phyloP scores from a whole-genome alignment of 2,113 vertebrate species.

The Prietella phreatophila region DNA sequence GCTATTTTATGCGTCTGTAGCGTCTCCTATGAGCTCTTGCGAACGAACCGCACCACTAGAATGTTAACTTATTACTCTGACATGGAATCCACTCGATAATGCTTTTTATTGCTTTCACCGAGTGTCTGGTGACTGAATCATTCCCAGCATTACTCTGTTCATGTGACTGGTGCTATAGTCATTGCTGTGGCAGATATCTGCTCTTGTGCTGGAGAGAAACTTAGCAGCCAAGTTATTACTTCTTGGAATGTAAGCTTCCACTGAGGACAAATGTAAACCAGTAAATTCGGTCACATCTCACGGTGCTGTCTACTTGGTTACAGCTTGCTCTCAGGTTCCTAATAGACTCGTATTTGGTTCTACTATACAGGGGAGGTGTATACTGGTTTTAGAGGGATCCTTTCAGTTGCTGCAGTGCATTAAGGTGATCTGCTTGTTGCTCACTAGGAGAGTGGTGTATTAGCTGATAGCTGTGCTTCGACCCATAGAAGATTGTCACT shows the following conservation, averaged over 20 bases:
- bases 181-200: neutral
- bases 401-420: neutral
- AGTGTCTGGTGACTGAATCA: neutral
- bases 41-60: neutral
- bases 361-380: neutral
- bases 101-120: conserved; percentile 1
- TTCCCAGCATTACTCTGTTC: neutral
- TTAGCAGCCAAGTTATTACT: neutral
- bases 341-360: neutral
- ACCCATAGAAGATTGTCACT: neutral
- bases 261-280: conserved; percentile 2
- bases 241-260: neutral
- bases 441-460: neutral
- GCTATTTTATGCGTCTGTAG: neutral
- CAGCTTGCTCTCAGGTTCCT: neutral
- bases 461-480: neutral
- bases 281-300: conserved; percentile 7
- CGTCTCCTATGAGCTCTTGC: neutral
- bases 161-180: neutral
- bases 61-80: conserved; percentile 11
- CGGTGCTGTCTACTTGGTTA: neutral
- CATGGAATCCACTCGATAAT: neutral
- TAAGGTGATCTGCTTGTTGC: neutral
- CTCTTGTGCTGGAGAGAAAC: neutral
- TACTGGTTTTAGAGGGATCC: neutral